Evolutionary conservation across 2,888 invertebrate species (phyloP).

Genomic region (Leptinotarsa rubiginosa): DNA sequence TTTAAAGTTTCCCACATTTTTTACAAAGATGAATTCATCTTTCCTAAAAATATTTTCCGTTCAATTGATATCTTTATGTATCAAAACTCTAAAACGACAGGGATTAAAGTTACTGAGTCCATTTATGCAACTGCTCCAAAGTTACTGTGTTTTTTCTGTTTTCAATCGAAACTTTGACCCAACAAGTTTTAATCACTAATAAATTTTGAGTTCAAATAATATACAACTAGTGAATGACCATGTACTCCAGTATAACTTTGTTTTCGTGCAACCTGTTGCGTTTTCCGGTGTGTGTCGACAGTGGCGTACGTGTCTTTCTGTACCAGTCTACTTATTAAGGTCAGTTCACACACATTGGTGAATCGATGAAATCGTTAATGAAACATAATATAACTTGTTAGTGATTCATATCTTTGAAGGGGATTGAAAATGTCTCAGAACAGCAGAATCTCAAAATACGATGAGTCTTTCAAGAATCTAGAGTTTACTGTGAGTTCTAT

Average conservation of each 20-base stretch:
- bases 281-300: constrained; percentile 12
- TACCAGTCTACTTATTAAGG: neutral
- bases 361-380: neutral
- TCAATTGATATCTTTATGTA: too few relatives aligned
- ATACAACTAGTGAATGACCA: neutral
- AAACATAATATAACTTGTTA: neutral
- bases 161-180: neutral
- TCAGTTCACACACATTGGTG: neutral
- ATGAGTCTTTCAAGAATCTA: too few relatives aligned
- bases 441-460: too few relatives aligned
- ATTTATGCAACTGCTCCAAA: too few relatives aligned
- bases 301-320: neutral
- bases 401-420: too few relatives aligned
- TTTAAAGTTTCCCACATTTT: too few relatives aligned
- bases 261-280: constrained; percentile 8
- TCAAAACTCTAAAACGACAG: too few relatives aligned
- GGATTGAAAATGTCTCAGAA: neutral
- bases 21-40: too few relatives aligned
- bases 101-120: too few relatives aligned
- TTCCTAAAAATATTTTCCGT: too few relatives aligned
- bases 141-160: too few relatives aligned
- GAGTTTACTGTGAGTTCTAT: too few relatives aligned
- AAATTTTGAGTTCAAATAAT: neutral
- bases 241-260: neutral
- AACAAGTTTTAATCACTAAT: neutral